Conservation (phyloP, 2,797 vertebrate species). For the Nannoperca obscura region DNA sequence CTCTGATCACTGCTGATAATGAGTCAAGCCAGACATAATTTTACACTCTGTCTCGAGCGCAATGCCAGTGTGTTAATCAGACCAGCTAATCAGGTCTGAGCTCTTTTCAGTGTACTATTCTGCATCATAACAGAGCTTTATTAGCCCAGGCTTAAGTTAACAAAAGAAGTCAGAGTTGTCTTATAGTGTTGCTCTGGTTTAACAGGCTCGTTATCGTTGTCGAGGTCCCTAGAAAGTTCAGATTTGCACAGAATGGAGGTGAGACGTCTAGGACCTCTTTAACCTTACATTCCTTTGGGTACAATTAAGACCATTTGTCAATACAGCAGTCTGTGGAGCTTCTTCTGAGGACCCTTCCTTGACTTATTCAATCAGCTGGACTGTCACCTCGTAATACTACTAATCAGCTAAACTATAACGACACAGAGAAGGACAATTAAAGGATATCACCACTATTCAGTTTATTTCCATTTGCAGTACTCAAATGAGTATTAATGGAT, state of each 20-base stretch:
- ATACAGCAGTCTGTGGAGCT: slow-evolving; percentile 28
- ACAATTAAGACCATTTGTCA: slow-evolving; percentile 58
- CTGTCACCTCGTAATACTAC: not conserved
- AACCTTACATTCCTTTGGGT: slow-evolving; percentile 61
- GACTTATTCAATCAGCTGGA: slow-evolving; percentile 1
- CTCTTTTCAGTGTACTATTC: slow-evolving; percentile 55
- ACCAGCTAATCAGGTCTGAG: slow-evolving; percentile 82
- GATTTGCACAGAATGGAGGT: slow-evolving; percentile 43
- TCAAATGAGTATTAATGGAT: not conserved
- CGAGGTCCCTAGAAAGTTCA: slow-evolving; percentile 32
- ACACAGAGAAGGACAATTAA: not conserved
- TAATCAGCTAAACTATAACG: not conserved
- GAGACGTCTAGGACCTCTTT: slow-evolving; percentile 45
- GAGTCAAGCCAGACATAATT: slow-evolving; percentile 79
- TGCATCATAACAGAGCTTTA: slow-evolving; percentile 44
- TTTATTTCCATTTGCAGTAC: not conserved
- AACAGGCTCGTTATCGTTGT: slow-evolving; percentile 27
- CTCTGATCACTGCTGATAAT: slow-evolving; percentile 77
- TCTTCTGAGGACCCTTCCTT: slow-evolving; percentile 11
- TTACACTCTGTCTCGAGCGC: slow-evolving; percentile 69
- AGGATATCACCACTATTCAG: not conserved
- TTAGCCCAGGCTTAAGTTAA: slow-evolving; percentile 47
- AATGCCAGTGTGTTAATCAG: slow-evolving; percentile 71
- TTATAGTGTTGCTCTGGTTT: slow-evolving; percentile 34
- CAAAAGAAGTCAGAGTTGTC: slow-evolving; percentile 38